Base-by-base conservation (phyloP, 1,140 invertebrate species). In the Venustaconcha ellipsiformis region DNA sequence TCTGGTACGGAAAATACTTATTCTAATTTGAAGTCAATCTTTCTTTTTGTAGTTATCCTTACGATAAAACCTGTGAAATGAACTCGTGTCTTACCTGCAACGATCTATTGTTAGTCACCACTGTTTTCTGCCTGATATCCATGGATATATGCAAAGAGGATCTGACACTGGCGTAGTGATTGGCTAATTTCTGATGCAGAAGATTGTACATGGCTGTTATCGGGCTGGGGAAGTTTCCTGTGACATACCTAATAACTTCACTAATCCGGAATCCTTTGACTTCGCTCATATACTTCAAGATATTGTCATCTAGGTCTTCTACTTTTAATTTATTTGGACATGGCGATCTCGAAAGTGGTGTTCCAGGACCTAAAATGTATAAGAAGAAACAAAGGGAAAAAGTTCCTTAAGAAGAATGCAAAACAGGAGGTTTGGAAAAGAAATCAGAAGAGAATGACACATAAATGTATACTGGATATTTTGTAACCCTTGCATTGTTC, bases 201-300 rank as follows among this genome's bases (percentile, higher is more conserved):
- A 87, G 79, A 65, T 87, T 83, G 76, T 89, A 89, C 71, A 87
- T 88, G 30, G 88, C 84, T 67, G 84, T 81, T 12, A 87, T 82
- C 59, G 80, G 80, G 67, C 85, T 85, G 20, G 88, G 87, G 8
- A 85, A 80, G 76, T 89, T 89, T 66, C 83, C 79, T 20, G 85
- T 85, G 11, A 89, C 86, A 67, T 84, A 86, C 37, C 87, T 79
- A 57, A 88, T 86, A 63, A 89, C 78, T 59, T 89, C 88, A 57
- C 82, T 80, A 55, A 88, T 74, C 37, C 84, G 76, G 70, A 83
- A 88, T 14, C 86, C 87, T 70, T 87, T 83, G 57, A 82, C 78
- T 55, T 83, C 83, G 37, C 80, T 81, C 88, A 89, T 89, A 77
- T 88, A 83, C 63, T 85, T 84, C 15, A 89, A 59, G 26, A 89